A percentile compares a stretch with the other conserved stretches of the same genome.
These are phyloP conservation scores for Channa maculata DNA, from an alignment of 2,113 vertebrate genomes.

Conservation along the genomic window DNA sequence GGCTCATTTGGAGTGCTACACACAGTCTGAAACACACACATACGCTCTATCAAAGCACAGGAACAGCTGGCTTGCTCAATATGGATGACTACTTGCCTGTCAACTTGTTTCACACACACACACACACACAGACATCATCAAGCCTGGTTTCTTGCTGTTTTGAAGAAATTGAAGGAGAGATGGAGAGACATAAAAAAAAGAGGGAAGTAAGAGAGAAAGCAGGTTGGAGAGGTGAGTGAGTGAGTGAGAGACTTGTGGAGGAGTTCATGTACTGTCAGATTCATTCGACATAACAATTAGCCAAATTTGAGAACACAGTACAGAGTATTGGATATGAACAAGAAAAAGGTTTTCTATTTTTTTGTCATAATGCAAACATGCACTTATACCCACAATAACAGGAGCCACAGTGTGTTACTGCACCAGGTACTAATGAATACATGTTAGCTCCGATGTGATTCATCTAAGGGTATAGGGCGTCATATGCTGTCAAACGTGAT, in stretches of 20 bases:
- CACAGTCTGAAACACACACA: conserved; percentile 17
- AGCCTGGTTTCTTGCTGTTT: conserved; percentile 47
- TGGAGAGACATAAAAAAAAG: background rate
- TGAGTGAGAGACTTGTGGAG: conserved; percentile 21
- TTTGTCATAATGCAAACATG: conserved; percentile 8
- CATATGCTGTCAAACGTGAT: too few relatives aligned
- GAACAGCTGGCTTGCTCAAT: conserved; percentile 77
- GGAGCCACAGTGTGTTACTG: conserved; percentile 22
- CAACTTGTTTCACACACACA: conserved; percentile 56
- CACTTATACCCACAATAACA: background rate
- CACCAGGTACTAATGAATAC: background rate
- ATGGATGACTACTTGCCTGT: conserved; percentile 77
- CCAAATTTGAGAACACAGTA: conserved; percentile 20
- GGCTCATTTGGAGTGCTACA: conserved; percentile 70
- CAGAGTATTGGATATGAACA: background rate
- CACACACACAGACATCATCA: conserved; percentile 37
- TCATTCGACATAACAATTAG: conserved; percentile 47
- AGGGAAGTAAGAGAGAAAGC: conserved; percentile 1
- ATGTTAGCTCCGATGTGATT: too few relatives aligned
- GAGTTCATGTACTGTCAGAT: conserved; percentile 24
- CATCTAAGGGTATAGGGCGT: too few relatives aligned
- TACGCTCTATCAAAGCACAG: conserved; percentile 67
- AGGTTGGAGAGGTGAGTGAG: conserved; percentile 24
- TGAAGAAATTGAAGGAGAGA: conserved; percentile 34
- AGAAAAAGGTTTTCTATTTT: background rate